Percentiles rank a stretch among this genome's conserved stretches.
Conservation (phyloP, 2,888 invertebrate genomes). For the Andricus curvator region DNA sequence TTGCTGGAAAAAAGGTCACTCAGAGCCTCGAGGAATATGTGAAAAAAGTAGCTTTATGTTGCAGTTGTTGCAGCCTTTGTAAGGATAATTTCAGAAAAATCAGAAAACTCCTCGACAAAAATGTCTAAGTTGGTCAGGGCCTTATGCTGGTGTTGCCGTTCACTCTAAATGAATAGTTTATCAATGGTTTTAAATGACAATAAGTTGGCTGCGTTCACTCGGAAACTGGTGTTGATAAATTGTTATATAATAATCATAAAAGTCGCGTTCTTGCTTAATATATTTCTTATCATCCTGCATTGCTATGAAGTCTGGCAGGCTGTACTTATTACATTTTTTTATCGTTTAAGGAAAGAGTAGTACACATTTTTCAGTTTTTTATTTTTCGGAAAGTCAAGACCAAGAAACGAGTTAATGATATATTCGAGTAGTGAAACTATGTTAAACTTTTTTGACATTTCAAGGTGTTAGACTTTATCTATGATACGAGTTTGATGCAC, state of each 20-base stretch:
- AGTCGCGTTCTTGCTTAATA: background rate
- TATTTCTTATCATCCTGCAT: background rate
- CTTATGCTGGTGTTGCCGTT: constrained; percentile 36
- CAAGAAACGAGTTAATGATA: background rate
- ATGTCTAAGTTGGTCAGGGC: constrained; percentile 43
- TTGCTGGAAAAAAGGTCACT: constrained; percentile 16
- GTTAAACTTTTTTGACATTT: background rate
- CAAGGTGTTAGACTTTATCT: background rate
- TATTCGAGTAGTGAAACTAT: background rate
- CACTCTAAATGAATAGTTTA: constrained; percentile 43
- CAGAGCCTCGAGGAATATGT: constrained; percentile 32
- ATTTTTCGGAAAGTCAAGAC: background rate
- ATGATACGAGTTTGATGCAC: background rate
- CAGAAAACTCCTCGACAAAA: constrained; percentile 40
- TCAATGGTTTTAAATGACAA: constrained; percentile 7
- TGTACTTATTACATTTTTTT: background rate
- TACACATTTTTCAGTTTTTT: background rate
- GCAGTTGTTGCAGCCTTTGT: constrained; percentile 1
- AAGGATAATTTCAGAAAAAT: constrained; percentile 38
- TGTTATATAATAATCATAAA: background rate
- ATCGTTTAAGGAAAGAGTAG: background rate
- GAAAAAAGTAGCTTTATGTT: constrained; percentile 15
- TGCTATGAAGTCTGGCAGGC: background rate
- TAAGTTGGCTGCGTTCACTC: background rate
- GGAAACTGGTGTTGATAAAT: constrained; percentile 9